Conservation (phyloP, 2,888 invertebrate species). For the Mythimna albipuncta region DNA sequence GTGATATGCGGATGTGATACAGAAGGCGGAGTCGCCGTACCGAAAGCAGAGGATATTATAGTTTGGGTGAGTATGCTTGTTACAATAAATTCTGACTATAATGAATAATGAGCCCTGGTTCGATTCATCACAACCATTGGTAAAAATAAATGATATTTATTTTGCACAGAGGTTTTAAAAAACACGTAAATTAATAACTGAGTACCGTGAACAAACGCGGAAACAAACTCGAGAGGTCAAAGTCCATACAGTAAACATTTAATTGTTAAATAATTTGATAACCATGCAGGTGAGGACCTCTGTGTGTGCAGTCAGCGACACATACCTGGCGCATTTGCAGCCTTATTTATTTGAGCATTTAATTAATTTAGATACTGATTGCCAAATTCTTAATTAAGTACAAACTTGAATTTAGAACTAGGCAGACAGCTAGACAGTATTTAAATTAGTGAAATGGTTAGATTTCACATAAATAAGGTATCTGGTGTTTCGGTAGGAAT, state of each 20-base stretch:
- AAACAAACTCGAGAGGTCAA: background rate
- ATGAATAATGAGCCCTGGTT: background rate
- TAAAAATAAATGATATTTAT: background rate
- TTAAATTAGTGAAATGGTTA: too few species aligned
- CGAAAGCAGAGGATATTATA: constrained; percentile 74
- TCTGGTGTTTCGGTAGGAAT: too few species aligned
- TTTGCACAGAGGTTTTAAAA: background rate
- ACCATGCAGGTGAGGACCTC: too few species aligned
- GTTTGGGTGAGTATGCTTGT: constrained; percentile 77
- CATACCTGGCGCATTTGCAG: too few species aligned
- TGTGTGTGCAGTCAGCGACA: too few species aligned
- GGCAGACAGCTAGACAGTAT: too few species aligned
- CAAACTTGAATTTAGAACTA: too few species aligned
- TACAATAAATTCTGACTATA: background rate
- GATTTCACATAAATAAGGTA: too few species aligned
- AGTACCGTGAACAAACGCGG: background rate
- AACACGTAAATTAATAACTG: background rate
- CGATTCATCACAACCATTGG: background rate
- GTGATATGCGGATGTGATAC: constrained; percentile 76
- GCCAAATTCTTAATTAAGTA: too few species aligned
- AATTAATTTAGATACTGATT: too few species aligned
- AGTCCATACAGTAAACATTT: background rate
- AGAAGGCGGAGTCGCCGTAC: constrained; percentile 68
- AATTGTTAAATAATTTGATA: too few species aligned
- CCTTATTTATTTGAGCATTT: too few species aligned